Conservation (phyloP, 1,140 invertebrate genomes). For the Steinernema feltiae region DNA sequence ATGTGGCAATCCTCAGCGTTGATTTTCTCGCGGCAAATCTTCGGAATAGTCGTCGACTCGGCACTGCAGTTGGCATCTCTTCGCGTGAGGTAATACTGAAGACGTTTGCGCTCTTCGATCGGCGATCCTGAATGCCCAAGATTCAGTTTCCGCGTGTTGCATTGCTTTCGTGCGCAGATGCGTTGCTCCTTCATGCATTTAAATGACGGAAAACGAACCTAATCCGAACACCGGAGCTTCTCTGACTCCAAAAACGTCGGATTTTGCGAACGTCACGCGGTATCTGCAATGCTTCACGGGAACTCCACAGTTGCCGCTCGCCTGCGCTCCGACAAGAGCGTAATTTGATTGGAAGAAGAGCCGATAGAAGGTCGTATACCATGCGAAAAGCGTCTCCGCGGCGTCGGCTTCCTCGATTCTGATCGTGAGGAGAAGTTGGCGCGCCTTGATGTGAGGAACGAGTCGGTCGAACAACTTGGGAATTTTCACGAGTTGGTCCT, state of each 20-base stretch:
- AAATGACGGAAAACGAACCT: not conserved
- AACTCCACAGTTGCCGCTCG: not conserved
- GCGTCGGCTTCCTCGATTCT: not conserved
- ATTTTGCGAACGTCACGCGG: not conserved
- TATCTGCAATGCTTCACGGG: not conserved
- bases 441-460: not conserved
- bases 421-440: not conserved
- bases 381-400: not conserved
- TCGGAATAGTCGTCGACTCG: not conserved
- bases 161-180: no score
- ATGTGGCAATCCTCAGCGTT: not conserved
- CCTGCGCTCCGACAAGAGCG: not conserved
- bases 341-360: not conserved
- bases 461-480: not conserved
- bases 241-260: conserved; percentile 1
- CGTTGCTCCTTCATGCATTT: not conserved
- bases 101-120: conserved; percentile 7
- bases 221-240: not conserved
- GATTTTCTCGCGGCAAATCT: not conserved
- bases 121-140: conserved; percentile 3
- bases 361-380: not conserved
- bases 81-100: not conserved
- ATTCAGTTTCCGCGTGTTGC: no score
- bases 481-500: not conserved
- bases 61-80: not conserved